Evolutionary conservation across 2,888 invertebrate genomes (phyloP).

Genomic region (Drosophila greeni): DNA sequence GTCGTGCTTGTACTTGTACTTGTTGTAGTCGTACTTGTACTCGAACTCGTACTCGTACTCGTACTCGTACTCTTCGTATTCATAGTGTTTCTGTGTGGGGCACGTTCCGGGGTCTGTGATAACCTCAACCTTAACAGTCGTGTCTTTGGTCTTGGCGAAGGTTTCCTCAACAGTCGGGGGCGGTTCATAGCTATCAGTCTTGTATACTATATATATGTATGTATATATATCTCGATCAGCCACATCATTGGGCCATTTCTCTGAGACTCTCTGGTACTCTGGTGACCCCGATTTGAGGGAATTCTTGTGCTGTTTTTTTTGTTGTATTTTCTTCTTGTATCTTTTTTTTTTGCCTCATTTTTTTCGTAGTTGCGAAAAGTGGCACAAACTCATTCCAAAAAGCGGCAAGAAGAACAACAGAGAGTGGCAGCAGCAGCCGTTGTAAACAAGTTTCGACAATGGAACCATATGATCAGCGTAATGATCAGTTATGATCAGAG

Average conservation of each 20-base stretch:
- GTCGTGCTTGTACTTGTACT: slow-evolving; percentile 26
- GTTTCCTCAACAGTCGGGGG: slow-evolving; percentile 23
- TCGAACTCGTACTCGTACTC: slow-evolving; percentile 15
- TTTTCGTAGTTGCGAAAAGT: slow-evolving; percentile 52
- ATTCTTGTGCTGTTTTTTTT: slow-evolving; percentile 53
- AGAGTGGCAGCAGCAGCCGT: slow-evolving; percentile 32
- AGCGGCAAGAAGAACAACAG: slow-evolving; percentile 44
- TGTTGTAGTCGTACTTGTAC: slow-evolving; percentile 14
- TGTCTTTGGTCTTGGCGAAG: slow-evolving; percentile 25
- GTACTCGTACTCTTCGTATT: too few species aligned
- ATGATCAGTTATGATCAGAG: slow-evolving; percentile 66
- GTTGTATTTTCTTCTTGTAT: neutral
- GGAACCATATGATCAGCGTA: slow-evolving; percentile 70
- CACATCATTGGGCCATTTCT: slow-evolving; percentile 37
- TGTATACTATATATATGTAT: slow-evolving; percentile 2
- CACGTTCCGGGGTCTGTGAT: slow-evolving; percentile 61
- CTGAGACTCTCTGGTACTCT: slow-evolving; percentile 27
- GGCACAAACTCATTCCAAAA: slow-evolving; percentile 67
- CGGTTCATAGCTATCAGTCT: slow-evolving; percentile 29
- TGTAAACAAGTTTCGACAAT: slow-evolving; percentile 70
- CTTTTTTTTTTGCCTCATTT: slow-evolving; percentile 41
- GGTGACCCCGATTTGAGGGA: slow-evolving; percentile 66
- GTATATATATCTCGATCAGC: slow-evolving; percentile 15
- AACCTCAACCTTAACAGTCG: slow-evolving; percentile 66
- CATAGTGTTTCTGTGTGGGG: slow-evolving; percentile 13